Evolutionary conservation across 2,888 invertebrate species (phyloP).

Genomic region (Danaus chrysippus): DNA sequence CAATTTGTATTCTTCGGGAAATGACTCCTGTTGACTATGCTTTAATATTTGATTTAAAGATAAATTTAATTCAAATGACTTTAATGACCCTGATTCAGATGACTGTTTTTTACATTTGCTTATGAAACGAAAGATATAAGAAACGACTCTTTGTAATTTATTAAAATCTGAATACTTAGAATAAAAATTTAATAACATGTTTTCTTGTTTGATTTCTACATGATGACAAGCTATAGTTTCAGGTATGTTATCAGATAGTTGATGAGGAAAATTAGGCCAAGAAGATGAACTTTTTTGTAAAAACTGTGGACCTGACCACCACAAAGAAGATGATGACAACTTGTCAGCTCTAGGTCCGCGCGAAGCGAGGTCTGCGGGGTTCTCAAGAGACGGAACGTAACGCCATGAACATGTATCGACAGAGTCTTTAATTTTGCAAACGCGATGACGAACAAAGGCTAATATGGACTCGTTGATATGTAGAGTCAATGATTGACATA

Average conservation of each 20-base stretch:
- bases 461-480: background rate
- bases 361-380: constrained; percentile 12
- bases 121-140: too few species aligned
- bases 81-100: too few species aligned
- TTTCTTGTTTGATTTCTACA: too few species aligned
- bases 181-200: too few species aligned
- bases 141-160: too few species aligned
- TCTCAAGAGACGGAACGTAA: constrained; percentile 8
- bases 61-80: background rate
- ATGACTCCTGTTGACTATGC: background rate
- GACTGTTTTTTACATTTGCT: too few species aligned
- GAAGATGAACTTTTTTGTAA: too few species aligned
- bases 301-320: too few species aligned
- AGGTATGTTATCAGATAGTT: too few species aligned
- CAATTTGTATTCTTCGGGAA: background rate
- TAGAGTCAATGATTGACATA: background rate
- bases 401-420: constrained; percentile 14
- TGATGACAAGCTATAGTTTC: background rate
- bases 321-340: constrained; percentile 3
- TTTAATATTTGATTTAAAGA: background rate
- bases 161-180: too few species aligned
- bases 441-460: background rate
- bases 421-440: constrained; percentile 4
- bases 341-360: constrained; percentile 9
- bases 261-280: background rate